These are phyloP conservation scores for Cyphomyrmex costatus DNA, from an alignment of 1,140 invertebrate genomes.

Conservation along the genomic window DNA sequence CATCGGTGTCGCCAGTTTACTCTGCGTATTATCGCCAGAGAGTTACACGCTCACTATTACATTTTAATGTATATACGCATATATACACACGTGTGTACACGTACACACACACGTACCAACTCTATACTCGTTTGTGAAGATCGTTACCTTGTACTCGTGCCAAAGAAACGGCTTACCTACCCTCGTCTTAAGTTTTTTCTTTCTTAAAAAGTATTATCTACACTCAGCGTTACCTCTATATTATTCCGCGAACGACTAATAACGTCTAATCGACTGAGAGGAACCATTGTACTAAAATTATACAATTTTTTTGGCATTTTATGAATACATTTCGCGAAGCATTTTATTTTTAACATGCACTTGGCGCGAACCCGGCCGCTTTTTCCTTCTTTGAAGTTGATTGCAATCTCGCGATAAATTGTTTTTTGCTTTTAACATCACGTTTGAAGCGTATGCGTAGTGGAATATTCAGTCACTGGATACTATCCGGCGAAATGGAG, in stretches of 20 bases:
- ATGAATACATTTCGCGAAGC: not conserved
- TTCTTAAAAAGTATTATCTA: not conserved
- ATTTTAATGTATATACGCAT: not conserved
- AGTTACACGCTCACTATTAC: constrained; percentile 50
- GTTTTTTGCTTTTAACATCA: constrained; percentile 6
- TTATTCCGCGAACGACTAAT: constrained; percentile 48
- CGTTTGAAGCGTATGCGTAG: not conserved
- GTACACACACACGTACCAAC: not conserved
- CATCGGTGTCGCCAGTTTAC: constrained; percentile 61
- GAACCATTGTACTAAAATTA: not conserved
- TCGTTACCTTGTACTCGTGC: constrained; percentile 15
- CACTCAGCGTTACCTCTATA: constrained; percentile 18
- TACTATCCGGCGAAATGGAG: constrained; percentile 37
- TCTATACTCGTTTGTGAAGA: constrained; percentile 38
- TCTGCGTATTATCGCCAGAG: constrained; percentile 65
- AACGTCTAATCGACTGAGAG: constrained; percentile 26
- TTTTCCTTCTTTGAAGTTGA: constrained; percentile 10
- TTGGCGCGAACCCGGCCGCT: not conserved
- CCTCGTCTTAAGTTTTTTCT: not conserved
- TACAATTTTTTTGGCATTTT: not conserved
- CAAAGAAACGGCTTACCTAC: constrained; percentile 8
- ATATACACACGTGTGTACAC: not conserved
- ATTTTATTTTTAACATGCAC: constrained; percentile 4
- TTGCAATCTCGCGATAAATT: constrained; percentile 45
- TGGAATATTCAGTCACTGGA: constrained; percentile 3